Evolutionary conservation across 1,140 invertebrate species (phyloP), one percentile per base, ranked within the genome.

Genomic region (Drosophila parabipectinata): DNA sequence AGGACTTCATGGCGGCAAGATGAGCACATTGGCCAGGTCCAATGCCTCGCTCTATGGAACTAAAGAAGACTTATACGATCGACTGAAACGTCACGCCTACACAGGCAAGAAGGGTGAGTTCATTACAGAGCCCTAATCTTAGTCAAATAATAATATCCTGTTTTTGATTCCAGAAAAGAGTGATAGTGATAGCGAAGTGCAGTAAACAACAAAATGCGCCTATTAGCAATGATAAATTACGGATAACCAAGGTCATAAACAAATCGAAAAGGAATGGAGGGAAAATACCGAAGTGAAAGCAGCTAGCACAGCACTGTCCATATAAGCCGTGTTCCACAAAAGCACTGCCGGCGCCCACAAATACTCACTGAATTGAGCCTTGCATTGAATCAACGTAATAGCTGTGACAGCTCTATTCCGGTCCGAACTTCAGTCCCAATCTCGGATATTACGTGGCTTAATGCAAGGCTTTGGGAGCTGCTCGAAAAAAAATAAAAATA

Each of bases 1-100:
- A 87, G 82, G 82, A 72, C 71, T 81, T 32, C 77, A 92, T 68
- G 82, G 83, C 48, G 91, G 91, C 26, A 97, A 97, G 90, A 96
- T 97, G 96, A 98, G 97, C 92, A 97, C 96, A 92, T 93, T 98
- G 91, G 97, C 97, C 34, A 94, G 97, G 77, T 98, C 97, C 41
- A 98, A 98, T 92, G 97, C 97, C 62, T 98, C 97, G 93, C 96
- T 98, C 88, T 98, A 98, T 91, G 97, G 97, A 72, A 98, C 97
- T 75, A 98, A 98, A 93, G 98, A 98, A 92, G 98, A 98, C 93
- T 94, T 98, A 66, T 98, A 98, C 92, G 98, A 98, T 93, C 95
- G 98, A 94, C 94, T 98, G 92, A 97, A 98, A 93, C 95, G 97
- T 92, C 98, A 98, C 93, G 97, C 97, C 90, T 98, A 98, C 92